Conservation (phyloP, 2,888 invertebrate genomes). For the Adineta ricciae region DNA sequence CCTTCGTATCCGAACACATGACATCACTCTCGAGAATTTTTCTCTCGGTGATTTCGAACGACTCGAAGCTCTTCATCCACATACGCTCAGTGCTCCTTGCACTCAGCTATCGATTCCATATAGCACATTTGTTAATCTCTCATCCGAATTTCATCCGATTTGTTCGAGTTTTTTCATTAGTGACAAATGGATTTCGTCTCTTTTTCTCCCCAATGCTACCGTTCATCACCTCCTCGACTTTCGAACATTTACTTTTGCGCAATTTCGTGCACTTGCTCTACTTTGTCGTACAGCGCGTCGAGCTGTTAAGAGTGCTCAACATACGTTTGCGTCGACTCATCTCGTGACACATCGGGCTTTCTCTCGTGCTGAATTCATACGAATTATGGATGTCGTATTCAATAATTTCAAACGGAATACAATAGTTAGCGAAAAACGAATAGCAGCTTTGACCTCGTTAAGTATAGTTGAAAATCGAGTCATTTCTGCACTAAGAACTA, state of each 20-base stretch:
- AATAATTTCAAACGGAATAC: neutral
- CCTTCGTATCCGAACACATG: neutral
- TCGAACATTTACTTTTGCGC: neutral
- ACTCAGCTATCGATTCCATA: neutral
- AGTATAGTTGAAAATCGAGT: neutral
- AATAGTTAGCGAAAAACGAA: neutral
- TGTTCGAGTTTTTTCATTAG: neutral
- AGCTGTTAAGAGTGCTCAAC: neutral
- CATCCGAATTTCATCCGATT: neutral
- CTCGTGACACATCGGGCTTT: neutral
- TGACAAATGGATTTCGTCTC: neutral
- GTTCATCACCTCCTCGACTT: neutral
- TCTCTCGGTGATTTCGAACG: neutral
- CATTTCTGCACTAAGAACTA: neutral
- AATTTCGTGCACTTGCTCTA: neutral
- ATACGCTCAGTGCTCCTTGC: neutral
- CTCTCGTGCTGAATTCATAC: neutral
- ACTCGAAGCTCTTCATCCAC: neutral
- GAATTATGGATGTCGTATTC: neutral
- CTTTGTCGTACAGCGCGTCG: neutral
- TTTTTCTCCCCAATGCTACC: neutral
- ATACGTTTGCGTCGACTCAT: neutral
- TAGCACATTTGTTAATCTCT: neutral
- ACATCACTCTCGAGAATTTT: neutral
- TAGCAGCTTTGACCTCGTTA: neutral